Evolutionary conservation across 2,888 invertebrate genomes (phyloP).

Genomic region (Cephus nigrinus): DNA sequence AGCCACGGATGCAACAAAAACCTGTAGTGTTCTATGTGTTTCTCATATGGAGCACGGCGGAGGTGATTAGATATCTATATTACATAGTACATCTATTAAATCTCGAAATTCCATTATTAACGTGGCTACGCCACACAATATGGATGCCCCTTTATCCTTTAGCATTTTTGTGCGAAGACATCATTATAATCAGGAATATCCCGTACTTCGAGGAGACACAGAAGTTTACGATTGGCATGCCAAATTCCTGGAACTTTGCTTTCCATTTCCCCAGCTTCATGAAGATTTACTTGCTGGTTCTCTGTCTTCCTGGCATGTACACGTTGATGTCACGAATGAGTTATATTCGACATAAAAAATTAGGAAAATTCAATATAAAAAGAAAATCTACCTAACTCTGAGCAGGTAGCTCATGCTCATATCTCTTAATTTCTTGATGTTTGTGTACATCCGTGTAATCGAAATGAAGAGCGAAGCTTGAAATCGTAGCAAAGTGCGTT

Average conservation of each 20-base stretch:
- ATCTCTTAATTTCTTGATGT: too few species aligned
- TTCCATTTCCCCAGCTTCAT: conserved; percentile 88
- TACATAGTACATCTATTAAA: conserved; percentile 86
- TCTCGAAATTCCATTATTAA: conserved; percentile 78
- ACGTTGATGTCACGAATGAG: conserved; percentile 89
- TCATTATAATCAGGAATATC: conserved; percentile 83
- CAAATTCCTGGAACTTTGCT: conserved; percentile 86
- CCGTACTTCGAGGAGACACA: conserved; percentile 90
- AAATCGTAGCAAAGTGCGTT: too few species aligned
- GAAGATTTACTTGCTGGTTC: conserved; percentile 79
- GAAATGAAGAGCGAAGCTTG: too few species aligned
- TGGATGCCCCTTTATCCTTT: conserved; percentile 96
- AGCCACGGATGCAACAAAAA: conserved; percentile 87
- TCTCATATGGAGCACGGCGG: conserved; percentile 83
- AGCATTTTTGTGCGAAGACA: conserved; percentile 88
- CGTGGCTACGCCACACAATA: conserved; percentile 92
- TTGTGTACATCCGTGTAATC: too few species aligned
- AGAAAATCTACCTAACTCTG: conserved; percentile 38
- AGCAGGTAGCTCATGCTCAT: not conserved
- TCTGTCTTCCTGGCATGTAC: conserved; percentile 82
- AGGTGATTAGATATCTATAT: conserved; percentile 92
- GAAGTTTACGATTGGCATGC: conserved; percentile 79
- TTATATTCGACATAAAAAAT: conserved; percentile 76
- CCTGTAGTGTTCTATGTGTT: conserved; percentile 92
- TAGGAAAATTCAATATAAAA: conserved; percentile 63